phyloP scores from a whole-genome alignment of 2,888 invertebrate genomes.

The Clistopyga incitator region DNA sequence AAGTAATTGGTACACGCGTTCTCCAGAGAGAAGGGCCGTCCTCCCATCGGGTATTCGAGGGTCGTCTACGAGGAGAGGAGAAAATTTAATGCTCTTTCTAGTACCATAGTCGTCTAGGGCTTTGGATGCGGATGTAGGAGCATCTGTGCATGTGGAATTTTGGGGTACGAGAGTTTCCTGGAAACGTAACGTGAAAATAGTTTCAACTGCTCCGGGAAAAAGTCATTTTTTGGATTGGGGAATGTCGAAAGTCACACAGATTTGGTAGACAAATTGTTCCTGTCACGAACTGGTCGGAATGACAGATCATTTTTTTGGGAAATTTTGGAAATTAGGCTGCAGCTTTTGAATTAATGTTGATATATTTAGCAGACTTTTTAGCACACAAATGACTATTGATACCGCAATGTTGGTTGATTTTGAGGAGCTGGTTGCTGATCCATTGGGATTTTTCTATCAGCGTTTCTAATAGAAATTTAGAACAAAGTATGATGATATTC shows the following conservation, averaged over 20 bases:
- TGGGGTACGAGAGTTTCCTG: neutral
- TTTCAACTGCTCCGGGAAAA: neutral
- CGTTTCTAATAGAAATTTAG: too few relatives aligned
- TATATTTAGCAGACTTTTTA: too few relatives aligned
- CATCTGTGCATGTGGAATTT: conserved; percentile 15
- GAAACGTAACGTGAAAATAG: neutral
- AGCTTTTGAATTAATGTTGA: too few relatives aligned
- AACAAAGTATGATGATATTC: too few relatives aligned
- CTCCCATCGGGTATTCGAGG: conserved; percentile 47
- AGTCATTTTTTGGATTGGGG: neutral
- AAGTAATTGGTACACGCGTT: conserved; percentile 60
- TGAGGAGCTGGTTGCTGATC: too few relatives aligned
- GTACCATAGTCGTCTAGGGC: conserved; percentile 26
- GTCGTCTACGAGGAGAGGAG: conserved; percentile 39
- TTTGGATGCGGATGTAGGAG: neutral
- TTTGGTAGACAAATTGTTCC: too few relatives aligned
- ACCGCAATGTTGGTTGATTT: too few relatives aligned
- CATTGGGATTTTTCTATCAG: too few relatives aligned
- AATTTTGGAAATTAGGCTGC: too few relatives aligned
- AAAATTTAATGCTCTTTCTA: conserved; percentile 51
- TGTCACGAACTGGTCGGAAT: too few relatives aligned
- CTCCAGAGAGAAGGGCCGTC: conserved; percentile 46
- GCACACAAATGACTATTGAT: too few relatives aligned
- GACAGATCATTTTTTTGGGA: too few relatives aligned
- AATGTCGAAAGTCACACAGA: neutral